Percentiles rank a stretch among this genome's conserved stretches.
These are phyloP conservation scores for Scolopax bukidnonensis DNA, from an alignment of 2,797 vertebrate genomes.

Conservation along the genomic window DNA sequence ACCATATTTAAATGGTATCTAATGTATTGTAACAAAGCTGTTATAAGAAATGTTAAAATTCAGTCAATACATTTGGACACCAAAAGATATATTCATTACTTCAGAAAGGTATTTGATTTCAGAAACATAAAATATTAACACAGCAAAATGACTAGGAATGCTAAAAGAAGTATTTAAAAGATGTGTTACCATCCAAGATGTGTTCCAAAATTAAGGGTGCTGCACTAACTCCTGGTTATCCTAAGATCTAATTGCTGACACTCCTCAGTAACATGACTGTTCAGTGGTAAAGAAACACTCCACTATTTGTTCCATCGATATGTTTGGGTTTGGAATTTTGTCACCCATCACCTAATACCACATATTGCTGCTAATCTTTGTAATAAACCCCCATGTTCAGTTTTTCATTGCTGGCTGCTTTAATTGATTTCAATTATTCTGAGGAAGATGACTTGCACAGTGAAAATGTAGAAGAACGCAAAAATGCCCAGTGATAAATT, in stretches of 20 bases:
- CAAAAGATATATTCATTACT: neutral
- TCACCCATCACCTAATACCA: neutral
- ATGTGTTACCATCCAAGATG: neutral
- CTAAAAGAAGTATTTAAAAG: neutral
- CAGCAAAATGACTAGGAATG: neutral
- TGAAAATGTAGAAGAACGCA: neutral
- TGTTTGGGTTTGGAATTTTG: neutral
- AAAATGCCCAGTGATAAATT: neutral
- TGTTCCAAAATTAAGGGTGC: neutral
- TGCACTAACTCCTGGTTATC: neutral
- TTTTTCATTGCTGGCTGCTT: neutral
- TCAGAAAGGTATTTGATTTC: constrained; percentile 4
- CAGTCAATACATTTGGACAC: neutral
- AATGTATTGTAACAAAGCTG: neutral
- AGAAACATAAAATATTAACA: constrained; percentile 21
- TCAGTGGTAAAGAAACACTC: neutral
- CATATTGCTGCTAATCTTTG: neutral
- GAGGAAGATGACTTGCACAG: neutral
- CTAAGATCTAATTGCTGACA: neutral
- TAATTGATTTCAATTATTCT: neutral
- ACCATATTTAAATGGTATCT: neutral
- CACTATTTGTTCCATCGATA: neutral
- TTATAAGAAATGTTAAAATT: neutral
- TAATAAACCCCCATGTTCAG: neutral
- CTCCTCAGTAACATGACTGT: neutral